These are phyloP conservation scores for Microplitis demolitor DNA, from an alignment of 1,140 invertebrate genomes.

Conservation along the genomic window DNA sequence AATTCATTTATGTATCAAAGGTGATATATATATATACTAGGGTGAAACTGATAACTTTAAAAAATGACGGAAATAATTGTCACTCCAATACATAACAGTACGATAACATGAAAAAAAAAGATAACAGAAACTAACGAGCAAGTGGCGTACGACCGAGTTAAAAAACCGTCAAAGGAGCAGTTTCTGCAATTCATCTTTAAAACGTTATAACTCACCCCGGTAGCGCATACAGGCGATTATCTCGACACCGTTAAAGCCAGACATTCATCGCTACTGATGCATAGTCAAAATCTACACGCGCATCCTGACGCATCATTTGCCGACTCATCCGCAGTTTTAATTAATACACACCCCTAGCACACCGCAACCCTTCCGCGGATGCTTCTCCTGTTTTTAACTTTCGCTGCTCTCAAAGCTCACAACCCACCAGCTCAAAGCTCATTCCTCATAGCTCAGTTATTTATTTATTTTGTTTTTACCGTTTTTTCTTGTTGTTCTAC, in stretches of 20 bases:
- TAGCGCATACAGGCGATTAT: constrained; percentile 48
- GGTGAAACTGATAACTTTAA: no score
- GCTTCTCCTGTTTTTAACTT: constrained; percentile 15
- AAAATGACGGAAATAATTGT: no score
- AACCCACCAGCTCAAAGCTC: no score
- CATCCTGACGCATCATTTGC: constrained; percentile 51
- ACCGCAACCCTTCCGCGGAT: neutral
- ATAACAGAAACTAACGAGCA: constrained; percentile 44
- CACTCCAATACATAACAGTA: no score
- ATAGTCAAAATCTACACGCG: constrained; percentile 39
- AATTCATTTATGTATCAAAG: no score
- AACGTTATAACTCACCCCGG: constrained; percentile 34
- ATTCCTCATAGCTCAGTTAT: no score
- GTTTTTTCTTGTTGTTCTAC: neutral
- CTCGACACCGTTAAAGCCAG: constrained; percentile 50
- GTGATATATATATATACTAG: no score
- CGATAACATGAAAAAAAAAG: no score
- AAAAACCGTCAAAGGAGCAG: neutral
- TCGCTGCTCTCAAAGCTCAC: neutral
- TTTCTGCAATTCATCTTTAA: constrained; percentile 55
- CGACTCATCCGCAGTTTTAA: constrained; percentile 32
- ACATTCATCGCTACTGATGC: constrained; percentile 47
- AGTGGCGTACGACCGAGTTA: constrained; percentile 15
- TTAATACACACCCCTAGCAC: constrained; percentile 3
- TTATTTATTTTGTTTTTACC: constrained; percentile 13